Percentiles rank a stretch among this genome's conserved stretches.
Evolutionary conservation across 2,113 vertebrate genomes (phyloP).

Genomic region (Chinchilla lanigera): DNA sequence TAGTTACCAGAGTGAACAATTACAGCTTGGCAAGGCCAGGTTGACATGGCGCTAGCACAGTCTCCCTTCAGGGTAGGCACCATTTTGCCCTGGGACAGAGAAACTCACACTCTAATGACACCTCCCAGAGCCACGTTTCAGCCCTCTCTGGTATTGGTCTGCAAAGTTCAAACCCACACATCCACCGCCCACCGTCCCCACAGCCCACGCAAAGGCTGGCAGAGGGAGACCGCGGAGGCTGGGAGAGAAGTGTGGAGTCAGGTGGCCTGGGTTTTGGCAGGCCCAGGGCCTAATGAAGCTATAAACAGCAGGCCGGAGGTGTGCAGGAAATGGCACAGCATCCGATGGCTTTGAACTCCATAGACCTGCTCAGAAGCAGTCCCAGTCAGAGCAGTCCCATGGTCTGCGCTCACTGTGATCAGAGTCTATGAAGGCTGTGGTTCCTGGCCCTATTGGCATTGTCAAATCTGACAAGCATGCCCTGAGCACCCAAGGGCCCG

Average conservation of each 20-base stretch:
- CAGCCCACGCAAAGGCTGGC: not conserved
- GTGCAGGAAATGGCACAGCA: not conserved
- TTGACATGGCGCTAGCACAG: not conserved
- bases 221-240: not conserved
- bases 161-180: not conserved
- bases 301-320: not conserved
- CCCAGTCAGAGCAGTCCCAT: not conserved
- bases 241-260: not conserved
- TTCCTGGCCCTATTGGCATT: not conserved
- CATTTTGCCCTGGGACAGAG: not conserved
- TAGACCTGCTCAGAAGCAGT: not conserved
- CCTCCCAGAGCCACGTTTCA: not conserved
- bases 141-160: not conserved
- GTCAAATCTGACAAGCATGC: not conserved
- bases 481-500: not conserved
- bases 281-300: not conserved
- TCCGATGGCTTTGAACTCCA: slow-evolving; percentile 41
- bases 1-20: not conserved
- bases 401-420: not conserved
- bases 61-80: not conserved
- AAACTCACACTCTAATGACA: not conserved
- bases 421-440: rapidly evolving
- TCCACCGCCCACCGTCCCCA: not conserved
- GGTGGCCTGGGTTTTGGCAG: not conserved
- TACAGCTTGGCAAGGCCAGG: not conserved